Evolutionary conservation across 2,888 invertebrate genomes (phyloP).

Genomic region (Meiosimyza decipiens): DNA sequence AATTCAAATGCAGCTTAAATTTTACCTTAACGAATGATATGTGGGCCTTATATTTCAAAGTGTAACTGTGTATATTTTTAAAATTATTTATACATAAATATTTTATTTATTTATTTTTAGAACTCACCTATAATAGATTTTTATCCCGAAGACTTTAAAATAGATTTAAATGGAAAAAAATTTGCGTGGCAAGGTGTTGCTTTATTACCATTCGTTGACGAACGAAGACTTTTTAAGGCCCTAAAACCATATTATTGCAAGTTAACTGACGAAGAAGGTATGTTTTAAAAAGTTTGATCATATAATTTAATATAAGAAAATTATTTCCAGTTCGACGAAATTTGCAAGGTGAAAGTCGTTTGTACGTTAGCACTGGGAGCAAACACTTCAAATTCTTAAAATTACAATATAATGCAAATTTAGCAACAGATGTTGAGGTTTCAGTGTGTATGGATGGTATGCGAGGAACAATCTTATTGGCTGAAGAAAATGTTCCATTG

Average conservation of each 20-base stretch:
- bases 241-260: slow-evolving; percentile 82
- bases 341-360: slow-evolving; percentile 86
- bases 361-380: slow-evolving; percentile 84
- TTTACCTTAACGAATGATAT: too few species aligned
- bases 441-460: slow-evolving; percentile 81
- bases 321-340: slow-evolving; percentile 77
- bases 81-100: too few species aligned
- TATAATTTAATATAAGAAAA: slow-evolving; percentile 17
- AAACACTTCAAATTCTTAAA: slow-evolving; percentile 76
- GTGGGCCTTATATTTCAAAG: too few species aligned
- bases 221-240: slow-evolving; percentile 85
- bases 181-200: slow-evolving; percentile 99
- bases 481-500: slow-evolving; percentile 76
- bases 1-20: too few species aligned
- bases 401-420: slow-evolving; percentile 74
- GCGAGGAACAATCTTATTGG: slow-evolving; percentile 80
- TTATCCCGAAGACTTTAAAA: slow-evolving; percentile 97
- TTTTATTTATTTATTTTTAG: slow-evolving; percentile 64
- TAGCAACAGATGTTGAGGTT: slow-evolving; percentile 69
- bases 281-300: slow-evolving; percentile 49
- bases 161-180: slow-evolving; percentile 98
- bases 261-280: slow-evolving; percentile 86
- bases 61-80: too few species aligned
- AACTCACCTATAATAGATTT: slow-evolving; percentile 97
- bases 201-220: slow-evolving; percentile 96